phyloP scores from a whole-genome alignment of 1,140 invertebrate genomes.

The Sycophila sp. region DNA sequence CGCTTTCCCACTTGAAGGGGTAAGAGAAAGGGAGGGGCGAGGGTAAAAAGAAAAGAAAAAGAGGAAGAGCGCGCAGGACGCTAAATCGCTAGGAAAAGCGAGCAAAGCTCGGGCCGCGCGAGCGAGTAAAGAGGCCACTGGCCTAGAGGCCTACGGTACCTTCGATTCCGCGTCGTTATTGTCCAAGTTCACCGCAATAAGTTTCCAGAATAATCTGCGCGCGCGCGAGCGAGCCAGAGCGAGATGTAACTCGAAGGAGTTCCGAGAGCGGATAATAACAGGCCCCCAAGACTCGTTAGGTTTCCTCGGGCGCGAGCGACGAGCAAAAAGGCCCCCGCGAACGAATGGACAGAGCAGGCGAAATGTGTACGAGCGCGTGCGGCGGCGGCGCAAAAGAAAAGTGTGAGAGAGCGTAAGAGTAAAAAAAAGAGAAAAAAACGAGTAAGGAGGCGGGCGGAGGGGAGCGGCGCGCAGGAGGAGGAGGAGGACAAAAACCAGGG shows the following conservation, averaged over 20 bases:
- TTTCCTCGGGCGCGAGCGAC: constrained; percentile 37
- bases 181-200: constrained; percentile 62
- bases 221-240: not conserved
- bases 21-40: too few relatives aligned
- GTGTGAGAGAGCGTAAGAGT: constrained; percentile 40
- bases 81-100: not conserved
- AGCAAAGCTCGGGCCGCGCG: constrained; percentile 29
- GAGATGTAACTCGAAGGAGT: constrained; percentile 23
- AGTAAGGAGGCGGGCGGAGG: not conserved
- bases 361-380: constrained; percentile 15
- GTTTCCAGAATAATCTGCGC: constrained; percentile 59
- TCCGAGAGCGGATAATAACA: constrained; percentile 63
- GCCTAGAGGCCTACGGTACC: constrained; percentile 46
- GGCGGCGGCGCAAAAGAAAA: constrained; percentile 8
- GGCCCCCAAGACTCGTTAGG: constrained; percentile 59
- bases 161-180: constrained; percentile 58
- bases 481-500: constrained; percentile 53
- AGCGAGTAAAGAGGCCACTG: constrained; percentile 41
- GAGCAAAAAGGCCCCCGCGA: constrained; percentile 55
- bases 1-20: not conserved
- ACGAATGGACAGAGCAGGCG: constrained; percentile 46
- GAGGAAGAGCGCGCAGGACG: not conserved
- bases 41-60: constrained; percentile 29
- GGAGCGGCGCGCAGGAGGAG: constrained; percentile 2
- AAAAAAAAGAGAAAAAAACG: constrained; percentile 30